phyloP scores from a whole-genome alignment of 2,113 vertebrate genomes.

The Ammodytes marinus region DNA sequence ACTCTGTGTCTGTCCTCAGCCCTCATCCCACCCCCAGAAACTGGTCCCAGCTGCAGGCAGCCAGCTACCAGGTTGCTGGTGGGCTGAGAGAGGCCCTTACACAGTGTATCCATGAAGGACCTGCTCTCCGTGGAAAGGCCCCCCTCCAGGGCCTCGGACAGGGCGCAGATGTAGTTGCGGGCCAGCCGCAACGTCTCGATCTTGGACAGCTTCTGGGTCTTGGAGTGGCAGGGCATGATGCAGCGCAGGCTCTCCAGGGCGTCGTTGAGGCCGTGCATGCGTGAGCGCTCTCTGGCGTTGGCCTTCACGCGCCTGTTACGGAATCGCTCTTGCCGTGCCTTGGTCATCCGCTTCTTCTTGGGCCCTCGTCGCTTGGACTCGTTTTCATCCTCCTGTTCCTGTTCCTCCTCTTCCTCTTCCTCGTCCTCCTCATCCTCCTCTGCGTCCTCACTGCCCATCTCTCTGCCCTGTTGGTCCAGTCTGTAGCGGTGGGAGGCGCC shows the following conservation, averaged over 20 bases:
- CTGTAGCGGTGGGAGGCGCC: constrained; percentile 60
- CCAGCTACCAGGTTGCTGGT: constrained; percentile 96
- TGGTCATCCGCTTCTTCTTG: constrained; percentile 98
- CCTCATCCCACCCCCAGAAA: constrained; percentile 81
- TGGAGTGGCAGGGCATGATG: constrained; percentile 99
- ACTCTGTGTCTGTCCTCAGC: constrained; percentile 86
- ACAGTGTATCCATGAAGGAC: constrained; percentile 94
- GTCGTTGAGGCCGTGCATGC: constrained; percentile 97
- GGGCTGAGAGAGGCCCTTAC: constrained; percentile 96
- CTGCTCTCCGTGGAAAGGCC: constrained; percentile 92
- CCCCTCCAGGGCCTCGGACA: constrained; percentile 94
- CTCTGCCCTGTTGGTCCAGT: constrained; percentile 67
- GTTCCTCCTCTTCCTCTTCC: constrained; percentile 75
- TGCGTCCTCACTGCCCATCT: constrained; percentile 81
- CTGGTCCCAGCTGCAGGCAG: constrained; percentile 90
- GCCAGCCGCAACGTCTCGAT: constrained; percentile 96
- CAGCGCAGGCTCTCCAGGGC: constrained; percentile 93
- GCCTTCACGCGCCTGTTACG: constrained; percentile 93
- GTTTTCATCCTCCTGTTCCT: constrained; percentile 84
- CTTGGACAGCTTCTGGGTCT: constrained; percentile 97
- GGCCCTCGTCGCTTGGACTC: constrained; percentile 93
- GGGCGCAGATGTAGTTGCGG: constrained; percentile 97
- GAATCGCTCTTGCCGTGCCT: constrained; percentile 93
- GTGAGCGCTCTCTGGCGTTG: constrained; percentile 92
- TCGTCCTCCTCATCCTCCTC: constrained; percentile 85